phyloP scores from a whole-genome alignment of 2,113 vertebrate species.

The Pollimyrus isidori region DNA sequence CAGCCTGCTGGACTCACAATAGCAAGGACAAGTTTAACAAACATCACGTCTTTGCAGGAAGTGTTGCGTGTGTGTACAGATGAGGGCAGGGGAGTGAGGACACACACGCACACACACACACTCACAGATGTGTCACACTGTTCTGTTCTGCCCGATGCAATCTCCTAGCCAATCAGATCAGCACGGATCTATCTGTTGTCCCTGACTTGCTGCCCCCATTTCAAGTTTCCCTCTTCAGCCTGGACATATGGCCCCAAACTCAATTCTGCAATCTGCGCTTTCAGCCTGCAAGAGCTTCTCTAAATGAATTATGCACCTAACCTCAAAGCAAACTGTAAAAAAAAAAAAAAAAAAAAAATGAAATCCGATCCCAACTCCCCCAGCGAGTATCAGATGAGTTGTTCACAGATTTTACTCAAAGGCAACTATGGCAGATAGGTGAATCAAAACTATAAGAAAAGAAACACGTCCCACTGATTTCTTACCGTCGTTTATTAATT shows the following conservation, averaged over 20 bases:
- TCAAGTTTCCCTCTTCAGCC: neutral
- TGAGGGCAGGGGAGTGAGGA: neutral
- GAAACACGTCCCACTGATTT: neutral
- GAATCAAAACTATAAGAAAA: neutral
- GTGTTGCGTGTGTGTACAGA: neutral
- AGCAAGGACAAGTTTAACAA: neutral
- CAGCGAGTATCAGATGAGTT: neutral
- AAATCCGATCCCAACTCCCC: neutral
- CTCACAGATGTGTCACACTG: neutral
- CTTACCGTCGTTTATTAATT: neutral
- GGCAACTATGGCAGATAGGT: neutral
- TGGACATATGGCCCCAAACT: neutral
- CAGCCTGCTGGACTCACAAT: neutral
- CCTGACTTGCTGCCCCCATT: neutral
- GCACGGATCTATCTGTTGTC: neutral
- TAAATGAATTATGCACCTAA: constrained; percentile 15
- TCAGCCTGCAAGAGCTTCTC: constrained; percentile 6
- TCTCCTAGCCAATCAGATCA: neutral
- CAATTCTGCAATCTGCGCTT: constrained; percentile 12
- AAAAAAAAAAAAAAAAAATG: neutral
- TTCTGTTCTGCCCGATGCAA: neutral
- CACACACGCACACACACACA: neutral
- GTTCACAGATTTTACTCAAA: neutral
- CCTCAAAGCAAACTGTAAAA: constrained; percentile 1
- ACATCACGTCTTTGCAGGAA: neutral